A percentile compares a stretch with the other conserved stretches of the same genome.
phyloP scores from a whole-genome alignment of 2,113 vertebrate species.

The Chaenogobius annularis region DNA sequence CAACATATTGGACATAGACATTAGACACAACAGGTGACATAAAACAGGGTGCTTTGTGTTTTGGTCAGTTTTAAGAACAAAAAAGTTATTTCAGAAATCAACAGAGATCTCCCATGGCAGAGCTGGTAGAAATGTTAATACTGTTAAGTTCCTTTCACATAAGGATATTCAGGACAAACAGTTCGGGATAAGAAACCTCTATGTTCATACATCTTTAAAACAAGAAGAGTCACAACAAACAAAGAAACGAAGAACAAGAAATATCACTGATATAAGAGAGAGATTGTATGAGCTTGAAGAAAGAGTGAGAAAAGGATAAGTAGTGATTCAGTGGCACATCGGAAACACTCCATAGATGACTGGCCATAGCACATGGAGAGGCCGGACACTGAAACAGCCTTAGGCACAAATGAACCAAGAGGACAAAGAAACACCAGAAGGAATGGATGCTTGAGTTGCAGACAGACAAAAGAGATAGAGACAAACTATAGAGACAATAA shows the following conservation, averaged over 20 bases:
- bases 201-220: constrained; percentile 64
- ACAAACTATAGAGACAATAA: constrained; percentile 47
- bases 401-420: constrained; percentile 55
- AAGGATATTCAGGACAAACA: constrained; percentile 55
- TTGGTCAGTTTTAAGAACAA: constrained; percentile 43
- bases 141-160: constrained; percentile 49
- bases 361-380: constrained; percentile 66
- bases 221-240: constrained; percentile 47
- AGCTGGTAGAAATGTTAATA: constrained; percentile 61
- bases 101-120: constrained; percentile 54
- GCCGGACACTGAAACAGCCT: constrained; percentile 63
- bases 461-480: constrained; percentile 56
- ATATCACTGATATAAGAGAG: constrained; percentile 32
- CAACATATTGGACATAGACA: constrained; percentile 54
- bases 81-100: constrained; percentile 31
- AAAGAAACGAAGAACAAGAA: constrained; percentile 27
- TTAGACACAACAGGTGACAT: constrained; percentile 34
- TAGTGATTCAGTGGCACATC: constrained; percentile 42
- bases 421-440: constrained; percentile 41
- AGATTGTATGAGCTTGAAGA: constrained; percentile 37
- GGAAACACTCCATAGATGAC: constrained; percentile 68
- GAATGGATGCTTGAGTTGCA: constrained; percentile 51
- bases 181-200: constrained; percentile 57
- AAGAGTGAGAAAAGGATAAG: constrained; percentile 36
- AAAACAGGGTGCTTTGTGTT: constrained; percentile 35